These are phyloP conservation scores for Nixonia krombeini DNA, from an alignment of 1,140 invertebrate genomes.

Conservation along the genomic window DNA sequence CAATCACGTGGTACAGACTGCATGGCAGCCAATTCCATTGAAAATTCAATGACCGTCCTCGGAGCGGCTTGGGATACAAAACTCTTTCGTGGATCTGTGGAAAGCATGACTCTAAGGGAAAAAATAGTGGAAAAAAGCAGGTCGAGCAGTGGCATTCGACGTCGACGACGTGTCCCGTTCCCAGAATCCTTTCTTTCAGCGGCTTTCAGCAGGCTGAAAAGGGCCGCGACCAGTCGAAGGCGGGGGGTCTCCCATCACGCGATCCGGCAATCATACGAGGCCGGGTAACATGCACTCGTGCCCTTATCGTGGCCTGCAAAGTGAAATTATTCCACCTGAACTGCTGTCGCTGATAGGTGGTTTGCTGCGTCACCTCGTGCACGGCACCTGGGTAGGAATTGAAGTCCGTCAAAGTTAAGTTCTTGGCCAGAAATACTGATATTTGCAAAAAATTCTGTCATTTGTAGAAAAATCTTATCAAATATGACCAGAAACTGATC, in stretches of 20 bases:
- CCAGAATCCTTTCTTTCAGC: conserved; percentile 50
- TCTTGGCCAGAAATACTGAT: no score
- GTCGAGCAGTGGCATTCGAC: conserved; percentile 22
- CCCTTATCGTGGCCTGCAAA: conserved; percentile 65
- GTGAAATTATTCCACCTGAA: conserved; percentile 69
- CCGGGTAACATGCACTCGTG: conserved; percentile 62
- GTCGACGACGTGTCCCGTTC: conserved; percentile 28
- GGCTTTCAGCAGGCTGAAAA: conserved; percentile 44
- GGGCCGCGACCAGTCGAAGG: conserved; percentile 24
- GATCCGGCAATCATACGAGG: conserved; percentile 65
- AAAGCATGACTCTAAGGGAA: conserved; percentile 25
- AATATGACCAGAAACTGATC: no score
- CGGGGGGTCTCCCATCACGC: conserved; percentile 54
- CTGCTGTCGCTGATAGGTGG: conserved; percentile 53
- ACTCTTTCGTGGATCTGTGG: conserved; percentile 30
- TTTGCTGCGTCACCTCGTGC: conserved; percentile 10
- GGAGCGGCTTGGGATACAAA: conserved; percentile 22
- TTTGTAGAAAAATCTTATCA: no score
- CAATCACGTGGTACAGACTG: conserved; percentile 36
- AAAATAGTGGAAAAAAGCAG: conserved; percentile 37
- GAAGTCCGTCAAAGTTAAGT: conserved; percentile 2
- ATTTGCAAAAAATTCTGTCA: no score
- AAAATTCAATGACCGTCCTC: conserved; percentile 47
- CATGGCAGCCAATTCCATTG: conserved; percentile 38
- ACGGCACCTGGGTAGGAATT: conserved; percentile 7